Conservation (phyloP, 2,888 invertebrate species). For the Deroplatys truncata region DNA sequence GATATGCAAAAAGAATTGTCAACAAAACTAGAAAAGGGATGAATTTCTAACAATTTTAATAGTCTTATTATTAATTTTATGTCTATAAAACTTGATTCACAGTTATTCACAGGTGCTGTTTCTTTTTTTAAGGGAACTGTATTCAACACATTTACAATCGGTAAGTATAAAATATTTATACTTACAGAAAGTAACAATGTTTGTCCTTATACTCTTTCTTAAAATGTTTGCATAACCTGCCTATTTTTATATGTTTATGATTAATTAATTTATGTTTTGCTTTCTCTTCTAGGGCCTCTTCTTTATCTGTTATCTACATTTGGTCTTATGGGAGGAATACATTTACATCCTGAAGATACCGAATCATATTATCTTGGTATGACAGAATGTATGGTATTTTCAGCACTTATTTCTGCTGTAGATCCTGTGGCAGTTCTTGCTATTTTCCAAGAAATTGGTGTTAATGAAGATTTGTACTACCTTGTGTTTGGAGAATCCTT, state of each 20-base stretch:
- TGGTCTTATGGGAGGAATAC: conserved; percentile 29
- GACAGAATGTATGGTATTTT: conserved; percentile 45
- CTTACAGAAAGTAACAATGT: background rate
- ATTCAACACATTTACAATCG: conserved; percentile 40
- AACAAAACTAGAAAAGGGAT: no score
- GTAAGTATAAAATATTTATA: conserved; percentile 30
- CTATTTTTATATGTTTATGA: background rate
- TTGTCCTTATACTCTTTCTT: background rate
- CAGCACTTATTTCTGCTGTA: conserved; percentile 54
- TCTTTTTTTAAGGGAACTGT: conserved; percentile 35
- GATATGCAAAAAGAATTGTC: no score
- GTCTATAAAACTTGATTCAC: no score
- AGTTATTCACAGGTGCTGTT: no score
- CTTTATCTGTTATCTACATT: conserved; percentile 25
- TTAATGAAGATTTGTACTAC: conserved; percentile 57
- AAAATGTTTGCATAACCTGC: background rate
- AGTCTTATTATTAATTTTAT: no score
- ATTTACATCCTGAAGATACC: background rate
- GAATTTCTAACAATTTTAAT: no score
- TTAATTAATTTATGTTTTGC: background rate
- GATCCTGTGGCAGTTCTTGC: conserved; percentile 57
- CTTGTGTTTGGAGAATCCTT: conserved; percentile 59
- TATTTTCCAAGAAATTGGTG: conserved; percentile 56
- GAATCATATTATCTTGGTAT: conserved; percentile 32
- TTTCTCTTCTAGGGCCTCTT: conserved; percentile 25